These are phyloP conservation scores for Cantharis nigra DNA, from an alignment of 2,888 invertebrate genomes.

Conservation along the genomic window DNA sequence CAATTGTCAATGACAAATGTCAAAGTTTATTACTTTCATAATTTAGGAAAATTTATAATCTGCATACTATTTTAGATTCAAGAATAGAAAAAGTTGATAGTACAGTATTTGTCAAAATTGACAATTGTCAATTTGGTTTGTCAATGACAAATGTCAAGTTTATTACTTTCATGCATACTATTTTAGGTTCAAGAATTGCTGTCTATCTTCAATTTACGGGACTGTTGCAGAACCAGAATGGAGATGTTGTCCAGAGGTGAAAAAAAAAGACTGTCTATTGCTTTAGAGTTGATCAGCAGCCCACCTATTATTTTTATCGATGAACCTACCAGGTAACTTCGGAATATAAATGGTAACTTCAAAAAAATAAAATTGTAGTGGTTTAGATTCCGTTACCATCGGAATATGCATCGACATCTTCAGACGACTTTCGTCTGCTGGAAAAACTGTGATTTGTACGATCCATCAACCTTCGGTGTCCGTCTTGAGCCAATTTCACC, in stretches of 20 bases:
- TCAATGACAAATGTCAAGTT: too few species aligned
- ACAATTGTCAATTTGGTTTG: too few species aligned
- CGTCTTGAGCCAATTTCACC: slow-evolving; percentile 26
- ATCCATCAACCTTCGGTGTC: slow-evolving; percentile 81
- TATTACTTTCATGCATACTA: too few species aligned
- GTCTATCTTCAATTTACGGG: neutral
- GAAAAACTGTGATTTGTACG: slow-evolving; percentile 77
- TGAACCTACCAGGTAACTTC: slow-evolving; percentile 66
- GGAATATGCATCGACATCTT: slow-evolving; percentile 72
- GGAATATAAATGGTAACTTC: too few species aligned
- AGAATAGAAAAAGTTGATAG: too few species aligned
- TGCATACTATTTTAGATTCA: too few species aligned
- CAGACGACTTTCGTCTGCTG: slow-evolving; percentile 69
- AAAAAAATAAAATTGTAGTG: slow-evolving; percentile 55
- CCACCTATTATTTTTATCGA: slow-evolving; percentile 82
- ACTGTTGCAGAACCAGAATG: slow-evolving; percentile 58
- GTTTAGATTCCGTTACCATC: slow-evolving; percentile 74
- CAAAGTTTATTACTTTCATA: too few species aligned
- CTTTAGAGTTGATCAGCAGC: slow-evolving; percentile 79
- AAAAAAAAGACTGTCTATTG: slow-evolving; percentile 75
- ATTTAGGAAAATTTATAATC: too few species aligned
- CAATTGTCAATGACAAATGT: too few species aligned
- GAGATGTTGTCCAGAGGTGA: slow-evolving; percentile 77
- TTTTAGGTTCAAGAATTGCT: neutral
- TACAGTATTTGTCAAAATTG: too few species aligned